A percentile compares a stretch with the other conserved stretches of the same genome.
Evolutionary conservation across 2,113 vertebrate species (phyloP).

Genomic region (Nipponia nippon): DNA sequence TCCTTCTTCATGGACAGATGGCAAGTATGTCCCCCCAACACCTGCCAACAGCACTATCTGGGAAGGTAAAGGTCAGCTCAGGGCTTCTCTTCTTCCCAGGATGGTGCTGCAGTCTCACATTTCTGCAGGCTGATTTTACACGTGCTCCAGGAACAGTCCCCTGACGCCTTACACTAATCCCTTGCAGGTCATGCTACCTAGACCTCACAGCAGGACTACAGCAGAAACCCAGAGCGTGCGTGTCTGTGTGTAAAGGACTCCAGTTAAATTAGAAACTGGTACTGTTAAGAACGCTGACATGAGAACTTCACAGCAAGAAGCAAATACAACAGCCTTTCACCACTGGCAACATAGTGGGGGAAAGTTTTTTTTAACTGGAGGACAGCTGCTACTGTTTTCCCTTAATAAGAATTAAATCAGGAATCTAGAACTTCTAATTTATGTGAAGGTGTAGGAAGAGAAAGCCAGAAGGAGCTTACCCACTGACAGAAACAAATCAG

Average conservation of each 20-base stretch:
- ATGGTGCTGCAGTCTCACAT: neutral
- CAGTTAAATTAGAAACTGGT: neutral
- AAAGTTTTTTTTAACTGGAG: neutral
- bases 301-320: neutral
- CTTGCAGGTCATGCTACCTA: neutral
- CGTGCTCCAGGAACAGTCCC: neutral
- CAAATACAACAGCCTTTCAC: neutral
- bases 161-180: neutral
- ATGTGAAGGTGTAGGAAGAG: neutral
- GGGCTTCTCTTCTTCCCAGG: conserved; percentile 15
- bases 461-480: neutral
- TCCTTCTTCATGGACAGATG: neutral
- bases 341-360: neutral
- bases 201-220: neutral
- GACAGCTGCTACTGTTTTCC: neutral
- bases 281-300: neutral
- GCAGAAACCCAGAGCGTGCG: neutral
- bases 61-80: conserved; percentile 32
- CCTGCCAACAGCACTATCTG: conserved; percentile 34
- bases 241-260: neutral
- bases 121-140: conserved; percentile 16
- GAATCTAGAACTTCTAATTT: neutral
- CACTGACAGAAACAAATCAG: neutral
- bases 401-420: neutral
- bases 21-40: neutral